phyloP scores from a whole-genome alignment of 2,797 vertebrate species.

The Pogoniulus pusillus region DNA sequence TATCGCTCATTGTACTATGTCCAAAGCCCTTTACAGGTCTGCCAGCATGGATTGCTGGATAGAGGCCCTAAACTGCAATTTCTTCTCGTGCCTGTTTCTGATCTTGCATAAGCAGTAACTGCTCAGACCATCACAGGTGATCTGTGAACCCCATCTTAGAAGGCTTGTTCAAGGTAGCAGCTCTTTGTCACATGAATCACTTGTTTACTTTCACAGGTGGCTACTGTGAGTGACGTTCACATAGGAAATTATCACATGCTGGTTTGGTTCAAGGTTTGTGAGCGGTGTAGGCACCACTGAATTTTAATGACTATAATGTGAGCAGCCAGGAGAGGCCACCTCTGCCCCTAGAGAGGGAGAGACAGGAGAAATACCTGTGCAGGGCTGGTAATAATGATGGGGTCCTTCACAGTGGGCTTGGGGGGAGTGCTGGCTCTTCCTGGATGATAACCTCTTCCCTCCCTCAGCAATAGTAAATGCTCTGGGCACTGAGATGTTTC shows the following conservation, averaged over 20 bases:
- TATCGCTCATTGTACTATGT: conserved; percentile 42
- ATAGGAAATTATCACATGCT: not conserved
- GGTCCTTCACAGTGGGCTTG: not conserved
- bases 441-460: not conserved
- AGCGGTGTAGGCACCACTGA: not conserved
- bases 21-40: conserved; percentile 58
- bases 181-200: not conserved
- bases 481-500: not conserved
- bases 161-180: not conserved
- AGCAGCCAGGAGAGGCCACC: not conserved
- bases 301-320: not conserved
- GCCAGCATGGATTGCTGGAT: conserved; percentile 55
- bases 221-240: not conserved
- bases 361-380: not conserved
- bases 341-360: not conserved
- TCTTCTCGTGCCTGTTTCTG: not conserved
- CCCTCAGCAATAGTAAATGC: not conserved
- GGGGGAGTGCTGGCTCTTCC: not conserved
- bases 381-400: not conserved
- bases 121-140: not conserved
- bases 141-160: not conserved
- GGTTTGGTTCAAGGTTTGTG: not conserved
- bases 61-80: conserved; percentile 32
- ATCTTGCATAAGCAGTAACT: not conserved
- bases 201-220: not conserved